Percentiles rank a stretch among this genome's conserved stretches.
phyloP scores from a whole-genome alignment of 2,113 vertebrate genomes.

The Geothlypis trichas region DNA sequence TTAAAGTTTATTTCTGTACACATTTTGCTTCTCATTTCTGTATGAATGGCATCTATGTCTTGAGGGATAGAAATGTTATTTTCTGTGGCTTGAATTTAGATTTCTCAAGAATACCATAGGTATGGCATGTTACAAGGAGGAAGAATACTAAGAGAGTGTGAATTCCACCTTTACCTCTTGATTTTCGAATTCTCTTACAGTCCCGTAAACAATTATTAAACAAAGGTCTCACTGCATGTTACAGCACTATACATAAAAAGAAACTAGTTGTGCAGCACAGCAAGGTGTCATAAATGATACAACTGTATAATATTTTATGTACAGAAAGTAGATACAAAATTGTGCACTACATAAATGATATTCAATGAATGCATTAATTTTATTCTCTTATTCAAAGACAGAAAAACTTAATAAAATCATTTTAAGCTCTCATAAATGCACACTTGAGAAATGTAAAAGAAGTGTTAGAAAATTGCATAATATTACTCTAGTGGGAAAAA shows the following conservation, averaged over 20 bases:
- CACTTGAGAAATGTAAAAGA: constrained; percentile 1
- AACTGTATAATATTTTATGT: background rate
- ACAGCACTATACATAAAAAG: background rate
- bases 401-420: constrained; percentile 25
- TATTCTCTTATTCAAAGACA: constrained; percentile 41
- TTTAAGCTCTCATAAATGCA: constrained; percentile 43
- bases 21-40: constrained; percentile 30
- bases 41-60: constrained; percentile 46
- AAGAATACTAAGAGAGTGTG: background rate
- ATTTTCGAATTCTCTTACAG: constrained; percentile 20
- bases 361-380: constrained; percentile 26
- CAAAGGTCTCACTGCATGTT: background rate
- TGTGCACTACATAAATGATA: constrained; percentile 42
- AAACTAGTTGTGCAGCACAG: background rate
- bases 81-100: constrained; percentile 3
- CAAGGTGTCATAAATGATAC: background rate
- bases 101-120: background rate
- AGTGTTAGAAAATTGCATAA: background rate
- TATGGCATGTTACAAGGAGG: background rate
- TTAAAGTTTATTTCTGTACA: constrained; percentile 54
- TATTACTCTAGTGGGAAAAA: background rate
- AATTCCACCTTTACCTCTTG: background rate
- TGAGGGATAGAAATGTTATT: constrained; percentile 1
- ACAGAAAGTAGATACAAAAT: constrained; percentile 41
- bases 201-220: background rate